phyloP scores from a whole-genome alignment of 2,113 vertebrate species.

The Tor tambroides region DNA sequence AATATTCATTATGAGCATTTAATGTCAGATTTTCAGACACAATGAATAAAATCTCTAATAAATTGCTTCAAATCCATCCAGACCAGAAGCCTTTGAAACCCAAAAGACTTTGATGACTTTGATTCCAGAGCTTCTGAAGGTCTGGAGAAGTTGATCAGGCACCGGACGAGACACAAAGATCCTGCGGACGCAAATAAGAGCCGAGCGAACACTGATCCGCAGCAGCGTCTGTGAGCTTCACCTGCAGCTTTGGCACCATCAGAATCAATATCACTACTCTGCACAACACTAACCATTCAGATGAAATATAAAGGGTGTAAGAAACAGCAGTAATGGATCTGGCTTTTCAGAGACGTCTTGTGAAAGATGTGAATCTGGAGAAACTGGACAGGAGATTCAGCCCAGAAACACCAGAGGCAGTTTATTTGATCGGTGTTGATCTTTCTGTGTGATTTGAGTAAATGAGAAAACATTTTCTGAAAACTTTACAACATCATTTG shows the following conservation, averaged over 20 bases:
- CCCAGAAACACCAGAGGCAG: not conserved
- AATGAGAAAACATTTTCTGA: not conserved
- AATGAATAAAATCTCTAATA: not conserved
- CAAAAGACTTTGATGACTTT: not conserved
- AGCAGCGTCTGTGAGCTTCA: too few relatives aligned
- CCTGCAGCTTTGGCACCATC: too few relatives aligned
- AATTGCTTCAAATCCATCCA: not conserved
- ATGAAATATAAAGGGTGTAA: not conserved
- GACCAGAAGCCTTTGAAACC: not conserved
- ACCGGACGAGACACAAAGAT: not conserved
- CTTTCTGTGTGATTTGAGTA: too few relatives aligned
- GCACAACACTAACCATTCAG: not conserved
- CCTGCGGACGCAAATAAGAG: too few relatives aligned
- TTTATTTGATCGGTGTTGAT: not conserved
- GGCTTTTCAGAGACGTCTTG: not conserved
- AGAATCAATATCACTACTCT: not conserved
- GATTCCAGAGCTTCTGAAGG: not conserved
- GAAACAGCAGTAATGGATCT: not conserved
- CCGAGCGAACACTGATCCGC: too few relatives aligned
- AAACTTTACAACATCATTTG: not conserved
- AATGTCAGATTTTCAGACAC: not conserved
- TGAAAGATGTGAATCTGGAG: not conserved
- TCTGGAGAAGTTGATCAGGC: not conserved
- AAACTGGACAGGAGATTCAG: not conserved
- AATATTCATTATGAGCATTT: not conserved